Conservation (phyloP, 1,140 invertebrate species). For the Monochamus saltuarius region DNA sequence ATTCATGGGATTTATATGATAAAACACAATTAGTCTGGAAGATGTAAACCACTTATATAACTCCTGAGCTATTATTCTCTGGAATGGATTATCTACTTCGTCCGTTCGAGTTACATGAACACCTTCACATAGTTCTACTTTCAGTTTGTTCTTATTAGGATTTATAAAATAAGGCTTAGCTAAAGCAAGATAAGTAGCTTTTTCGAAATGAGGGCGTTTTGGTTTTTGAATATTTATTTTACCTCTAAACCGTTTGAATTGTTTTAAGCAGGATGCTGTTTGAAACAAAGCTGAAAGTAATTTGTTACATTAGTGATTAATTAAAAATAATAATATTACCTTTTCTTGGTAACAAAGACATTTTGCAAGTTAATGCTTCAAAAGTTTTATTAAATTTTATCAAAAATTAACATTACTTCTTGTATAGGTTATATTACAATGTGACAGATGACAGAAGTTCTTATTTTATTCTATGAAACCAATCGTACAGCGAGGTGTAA, state of each 20-base stretch:
- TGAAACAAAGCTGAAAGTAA: slow-evolving; percentile 34
- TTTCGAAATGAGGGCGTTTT: slow-evolving; percentile 64
- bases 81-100: slow-evolving; percentile 63
- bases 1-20: slow-evolving; percentile 68
- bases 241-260: slow-evolving; percentile 64
- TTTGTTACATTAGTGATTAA: not conserved
- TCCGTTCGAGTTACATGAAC: slow-evolving; percentile 25
- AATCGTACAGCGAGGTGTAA: too few species aligned
- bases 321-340: slow-evolving; percentile 12
- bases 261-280: slow-evolving; percentile 34
- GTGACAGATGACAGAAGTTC: too few species aligned
- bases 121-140: slow-evolving; percentile 48
- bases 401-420: not conserved
- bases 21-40: slow-evolving; percentile 68
- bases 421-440: not conserved
- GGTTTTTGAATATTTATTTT: slow-evolving; percentile 77
- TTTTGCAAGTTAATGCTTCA: slow-evolving; percentile 8
- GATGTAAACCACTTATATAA: slow-evolving; percentile 66
- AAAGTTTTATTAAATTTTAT: not conserved
- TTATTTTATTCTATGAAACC: too few species aligned
- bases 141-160: slow-evolving; percentile 43
- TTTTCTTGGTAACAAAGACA: slow-evolving; percentile 21
- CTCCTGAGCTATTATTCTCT: slow-evolving; percentile 69
- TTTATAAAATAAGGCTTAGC: slow-evolving; percentile 61
- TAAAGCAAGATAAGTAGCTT: slow-evolving; percentile 62